Evolutionary conservation across 2,888 invertebrate species (phyloP), one percentile per base, ranked within the genome.

Genomic region (Pristionchus maxplancki): DNA sequence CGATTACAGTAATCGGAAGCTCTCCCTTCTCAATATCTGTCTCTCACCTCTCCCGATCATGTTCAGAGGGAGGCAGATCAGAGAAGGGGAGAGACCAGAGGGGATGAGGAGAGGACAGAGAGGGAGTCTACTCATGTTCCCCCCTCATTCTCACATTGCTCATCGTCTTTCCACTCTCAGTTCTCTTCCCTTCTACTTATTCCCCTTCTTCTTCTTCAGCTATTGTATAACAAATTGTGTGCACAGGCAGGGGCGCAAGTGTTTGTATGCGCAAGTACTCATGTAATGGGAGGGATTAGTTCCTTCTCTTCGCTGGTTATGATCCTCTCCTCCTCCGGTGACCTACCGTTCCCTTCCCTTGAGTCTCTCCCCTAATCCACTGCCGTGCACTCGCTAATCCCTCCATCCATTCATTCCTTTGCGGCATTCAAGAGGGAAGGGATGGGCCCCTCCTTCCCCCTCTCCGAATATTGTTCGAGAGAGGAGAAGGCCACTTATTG

Each of bases 151-250:
- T 74, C 74, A 74, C 74, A 28, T 50, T 81, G 37, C 81, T 44
- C 78, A 37, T n/a, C 78, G 1, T 4, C 78, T 78, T n/a, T 40
- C 9, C 78, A 34, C 74, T 17, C 78, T n/a, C 44, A 44, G n/a
- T 81, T 81, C 81, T 37, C 48, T 81, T n/a, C 40, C 74, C n/a
- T 37, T 17, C 74, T 17, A 74, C 50, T 40, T 24, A n/a, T 20
- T 81, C 50, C 81, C 81, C 48, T 81, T 81, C 50, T 50, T 28
- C 24, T 17, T 15, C 31, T 13, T 48, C 81, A 40, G 81, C 48
- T 74, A 74, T 74, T 74, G 74, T 74, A 74, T 74, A 74, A 74
- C 74, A 74, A 74, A 40, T 74, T 74, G 74, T 74, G 74, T 74
- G 74, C 74, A 24, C 74, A 37, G 37, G n/a, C 28, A 9, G 1